These are phyloP conservation scores for Hypothenemus hampei DNA, from an alignment of 1,140 invertebrate species.

Conservation along the genomic window DNA sequence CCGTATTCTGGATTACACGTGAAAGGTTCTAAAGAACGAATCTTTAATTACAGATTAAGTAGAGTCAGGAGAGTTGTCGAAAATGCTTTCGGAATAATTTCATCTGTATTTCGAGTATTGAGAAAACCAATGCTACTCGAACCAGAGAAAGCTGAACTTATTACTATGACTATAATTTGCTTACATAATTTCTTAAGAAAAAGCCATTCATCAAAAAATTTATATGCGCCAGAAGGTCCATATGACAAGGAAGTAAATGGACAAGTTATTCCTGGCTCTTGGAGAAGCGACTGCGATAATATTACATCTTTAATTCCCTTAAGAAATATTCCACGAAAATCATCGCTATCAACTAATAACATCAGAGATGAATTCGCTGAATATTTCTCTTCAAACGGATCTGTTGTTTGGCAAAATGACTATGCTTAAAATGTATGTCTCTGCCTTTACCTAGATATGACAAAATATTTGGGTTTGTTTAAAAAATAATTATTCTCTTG, in stretches of 20 bases:
- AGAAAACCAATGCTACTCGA: slow-evolving; percentile 39
- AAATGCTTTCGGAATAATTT: slow-evolving; percentile 49
- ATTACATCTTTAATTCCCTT: neutral
- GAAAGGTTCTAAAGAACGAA: slow-evolving; percentile 33
- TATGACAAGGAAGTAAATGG: neutral
- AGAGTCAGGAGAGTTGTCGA: slow-evolving; percentile 45
- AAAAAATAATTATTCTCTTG: too few species aligned
- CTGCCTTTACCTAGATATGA: too few species aligned
- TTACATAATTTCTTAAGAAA: slow-evolving; percentile 41
- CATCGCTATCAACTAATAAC: neutral
- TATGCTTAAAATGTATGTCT: neutral
- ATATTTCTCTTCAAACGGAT: neutral
- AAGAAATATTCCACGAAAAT: neutral
- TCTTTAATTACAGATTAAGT: slow-evolving; percentile 44
- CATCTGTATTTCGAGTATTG: slow-evolving; percentile 45
- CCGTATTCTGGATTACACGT: slow-evolving; percentile 43
- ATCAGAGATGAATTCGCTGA: neutral
- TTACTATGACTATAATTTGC: slow-evolving; percentile 30
- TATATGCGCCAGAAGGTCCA: neutral
- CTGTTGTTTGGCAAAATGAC: neutral
- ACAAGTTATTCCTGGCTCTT: slow-evolving; percentile 9
- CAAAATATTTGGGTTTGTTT: too few species aligned
- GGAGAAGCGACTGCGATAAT: slow-evolving; percentile 1
- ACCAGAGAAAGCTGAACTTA: slow-evolving; percentile 33
- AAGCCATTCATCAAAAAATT: neutral